phyloP scores from a whole-genome alignment of 2,113 vertebrate species.

The Colius striatus region DNA sequence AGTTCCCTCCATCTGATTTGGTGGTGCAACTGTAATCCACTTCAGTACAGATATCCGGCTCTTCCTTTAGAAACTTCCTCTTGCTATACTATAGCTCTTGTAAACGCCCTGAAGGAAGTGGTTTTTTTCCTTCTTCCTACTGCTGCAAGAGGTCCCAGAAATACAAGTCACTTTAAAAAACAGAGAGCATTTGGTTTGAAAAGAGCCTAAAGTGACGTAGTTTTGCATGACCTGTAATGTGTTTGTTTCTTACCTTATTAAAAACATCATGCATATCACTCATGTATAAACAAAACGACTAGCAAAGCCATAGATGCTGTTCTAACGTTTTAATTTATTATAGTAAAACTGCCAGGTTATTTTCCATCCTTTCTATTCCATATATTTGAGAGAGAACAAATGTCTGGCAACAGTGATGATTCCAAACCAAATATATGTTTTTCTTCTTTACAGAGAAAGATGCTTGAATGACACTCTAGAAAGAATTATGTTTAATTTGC shows the following conservation, averaged over 20 bases:
- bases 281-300: constrained; percentile 31
- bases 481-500: neutral
- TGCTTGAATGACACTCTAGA: neutral
- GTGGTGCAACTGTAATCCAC: constrained; percentile 40
- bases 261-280: neutral
- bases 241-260: neutral
- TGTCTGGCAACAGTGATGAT: neutral
- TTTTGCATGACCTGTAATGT: neutral
- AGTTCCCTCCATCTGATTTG: neutral
- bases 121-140: constrained; percentile 32
- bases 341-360: neutral
- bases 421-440: neutral
- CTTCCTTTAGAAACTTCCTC: constrained; percentile 61
- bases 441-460: neutral
- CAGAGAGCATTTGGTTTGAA: neutral
- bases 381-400: constrained; percentile 44
- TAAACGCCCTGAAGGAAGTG: constrained; percentile 40
- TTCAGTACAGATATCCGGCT: constrained; percentile 47
- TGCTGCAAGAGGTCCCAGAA: constrained; percentile 34
- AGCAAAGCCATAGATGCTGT: constrained; percentile 9
- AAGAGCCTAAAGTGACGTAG: neutral
- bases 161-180: neutral
- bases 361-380: constrained; percentile 11
- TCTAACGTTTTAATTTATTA: neutral
- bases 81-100: constrained; percentile 42